Conservation (phyloP, 2,113 vertebrate genomes). For the Daubentonia madagascariensis region DNA sequence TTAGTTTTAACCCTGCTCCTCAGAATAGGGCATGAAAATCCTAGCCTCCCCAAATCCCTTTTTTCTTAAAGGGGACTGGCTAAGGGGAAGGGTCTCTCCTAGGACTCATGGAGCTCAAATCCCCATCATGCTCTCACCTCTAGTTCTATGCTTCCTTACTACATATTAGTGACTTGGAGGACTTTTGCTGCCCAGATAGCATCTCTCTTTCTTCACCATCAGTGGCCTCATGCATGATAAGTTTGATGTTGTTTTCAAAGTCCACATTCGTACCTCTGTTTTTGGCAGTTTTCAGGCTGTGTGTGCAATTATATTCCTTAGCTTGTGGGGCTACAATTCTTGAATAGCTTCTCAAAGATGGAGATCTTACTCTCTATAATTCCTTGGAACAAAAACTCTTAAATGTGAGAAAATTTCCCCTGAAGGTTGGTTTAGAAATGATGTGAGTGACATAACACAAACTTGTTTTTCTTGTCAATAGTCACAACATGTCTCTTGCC, state of each 20-base stretch:
- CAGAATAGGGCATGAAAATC: not conserved
- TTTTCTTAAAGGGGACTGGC: not conserved
- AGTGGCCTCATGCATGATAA: not conserved
- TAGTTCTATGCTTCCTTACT: not conserved
- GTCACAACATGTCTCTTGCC: not conserved
- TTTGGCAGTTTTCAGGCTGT: not conserved
- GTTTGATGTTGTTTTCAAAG: not conserved
- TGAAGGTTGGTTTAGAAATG: not conserved
- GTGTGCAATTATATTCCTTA: not conserved
- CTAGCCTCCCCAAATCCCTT: not conserved
- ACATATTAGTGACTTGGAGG: not conserved
- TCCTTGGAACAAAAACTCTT: not conserved
- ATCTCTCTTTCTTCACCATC: not conserved
- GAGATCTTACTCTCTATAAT: not conserved
- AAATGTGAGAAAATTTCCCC: not conserved
- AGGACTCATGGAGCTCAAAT: accelerated
- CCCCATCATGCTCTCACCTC: not conserved
- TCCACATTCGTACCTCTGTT: not conserved
- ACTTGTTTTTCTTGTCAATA: not conserved
- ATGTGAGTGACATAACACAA: not conserved
- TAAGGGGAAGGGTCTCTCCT: not conserved
- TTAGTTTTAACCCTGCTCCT: not conserved
- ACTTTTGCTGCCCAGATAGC: not conserved
- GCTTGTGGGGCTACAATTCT: not conserved
- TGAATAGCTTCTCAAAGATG: not conserved